These are phyloP conservation scores for Sicus ferrugineus DNA, from an alignment of 2,888 invertebrate genomes.

Conservation along the genomic window DNA sequence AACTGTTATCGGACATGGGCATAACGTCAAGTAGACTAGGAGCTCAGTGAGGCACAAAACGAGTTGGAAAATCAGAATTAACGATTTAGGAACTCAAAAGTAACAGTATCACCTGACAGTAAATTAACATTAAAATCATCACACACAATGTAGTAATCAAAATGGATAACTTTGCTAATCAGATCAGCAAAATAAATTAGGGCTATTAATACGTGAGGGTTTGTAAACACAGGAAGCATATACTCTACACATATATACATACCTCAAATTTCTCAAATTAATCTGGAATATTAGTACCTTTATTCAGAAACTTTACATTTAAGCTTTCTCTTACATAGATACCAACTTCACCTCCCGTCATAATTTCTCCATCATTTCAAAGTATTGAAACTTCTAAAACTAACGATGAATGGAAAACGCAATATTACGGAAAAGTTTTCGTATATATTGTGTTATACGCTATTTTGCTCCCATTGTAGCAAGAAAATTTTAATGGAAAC, in stretches of 20 bases:
- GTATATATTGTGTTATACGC: too few relatives aligned
- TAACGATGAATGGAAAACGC: too few relatives aligned
- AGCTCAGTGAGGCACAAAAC: background rate
- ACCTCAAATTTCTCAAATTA: background rate
- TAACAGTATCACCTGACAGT: background rate
- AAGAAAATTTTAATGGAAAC: too few relatives aligned
- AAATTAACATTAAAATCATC: background rate
- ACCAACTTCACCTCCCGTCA: background rate
- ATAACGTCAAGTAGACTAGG: conserved; percentile 3
- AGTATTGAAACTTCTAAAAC: background rate
- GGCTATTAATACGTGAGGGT: background rate
- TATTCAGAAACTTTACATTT: conserved; percentile 1
- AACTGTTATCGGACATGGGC: background rate
- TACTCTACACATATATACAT: background rate
- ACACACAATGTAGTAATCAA: background rate
- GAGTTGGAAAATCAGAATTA: background rate
- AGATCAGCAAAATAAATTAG: background rate
- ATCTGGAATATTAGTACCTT: background rate
- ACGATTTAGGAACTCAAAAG: background rate
- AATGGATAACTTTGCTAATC: background rate
- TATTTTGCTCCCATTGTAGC: too few relatives aligned
- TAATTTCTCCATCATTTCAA: background rate
- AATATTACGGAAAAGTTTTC: too few relatives aligned
- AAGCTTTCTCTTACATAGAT: background rate
- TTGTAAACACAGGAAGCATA: background rate